Base-by-base conservation (phyloP, 2,797 vertebrate genomes). In the Alcedo atthis region DNA sequence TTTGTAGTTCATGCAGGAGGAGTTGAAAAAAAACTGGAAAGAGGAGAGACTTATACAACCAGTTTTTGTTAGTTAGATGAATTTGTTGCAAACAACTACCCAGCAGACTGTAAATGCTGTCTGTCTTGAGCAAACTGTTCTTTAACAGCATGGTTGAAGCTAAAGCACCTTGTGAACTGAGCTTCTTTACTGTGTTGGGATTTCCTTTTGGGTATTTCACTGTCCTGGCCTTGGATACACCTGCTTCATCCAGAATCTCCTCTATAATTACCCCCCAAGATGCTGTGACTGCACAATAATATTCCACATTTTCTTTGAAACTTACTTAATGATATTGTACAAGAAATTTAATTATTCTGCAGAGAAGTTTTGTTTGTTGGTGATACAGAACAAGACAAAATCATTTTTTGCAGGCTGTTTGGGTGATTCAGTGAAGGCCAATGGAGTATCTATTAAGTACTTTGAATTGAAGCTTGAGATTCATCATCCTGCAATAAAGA, bases 401-500 rank as follows among this genome's bases (percentile, higher is more conserved):
- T 85, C 33, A 3, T 77, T 94, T 89, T 89, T 93, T 89, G 48
- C 25, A 22, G 40, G 49, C 59, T 61, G 11, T 71, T 89, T 69
- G 78, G 40, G 62, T 73, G 81, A 87, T 68, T 93, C 81, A 67
- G 32, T 61, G 77, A 67, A 78, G 69, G 82, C 70, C 89, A 82
- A 63, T 49, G 30, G 74, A 89, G 51, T 46, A 62, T 55, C 92
- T 88, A 28, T 37, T 92, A 85, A 87, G 86, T 68, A 67, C 14
- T 35, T 42, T 7, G 10, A 62, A 67, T 49, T 40, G 8, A 89
- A 86, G 58, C 61, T 92, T 67, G 84, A 94, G 57, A 71, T 92
- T 81, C 17, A 32, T 92, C 87, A 92, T 80, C 40, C 25, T 78
- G 17, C 85, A 63, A 20, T 79, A 81, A 89, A 92, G 85, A 73